A percentile compares a stretch with the other conserved stretches of the same genome.
phyloP scores from a whole-genome alignment of 2,797 vertebrate species.

The Luscinia megarhynchos region DNA sequence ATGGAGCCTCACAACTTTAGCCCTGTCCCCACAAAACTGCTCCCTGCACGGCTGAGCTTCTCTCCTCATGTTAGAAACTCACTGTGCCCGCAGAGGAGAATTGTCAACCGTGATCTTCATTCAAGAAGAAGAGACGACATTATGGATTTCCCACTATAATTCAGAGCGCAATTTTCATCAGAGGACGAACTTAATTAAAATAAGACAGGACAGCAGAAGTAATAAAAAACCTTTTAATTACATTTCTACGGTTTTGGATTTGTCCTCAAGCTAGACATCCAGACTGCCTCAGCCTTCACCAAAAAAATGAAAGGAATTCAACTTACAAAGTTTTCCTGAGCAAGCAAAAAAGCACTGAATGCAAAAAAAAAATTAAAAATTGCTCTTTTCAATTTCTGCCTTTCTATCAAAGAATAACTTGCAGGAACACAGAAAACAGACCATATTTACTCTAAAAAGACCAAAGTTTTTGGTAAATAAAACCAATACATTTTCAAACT shows the following conservation, averaged over 20 bases:
- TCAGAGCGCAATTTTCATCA: conserved; percentile 56
- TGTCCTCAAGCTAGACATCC: conserved; percentile 53
- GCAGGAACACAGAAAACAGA: neutral
- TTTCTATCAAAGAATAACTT: neutral
- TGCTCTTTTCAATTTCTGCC: neutral
- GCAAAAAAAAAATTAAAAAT: neutral
- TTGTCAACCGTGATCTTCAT: conserved; percentile 9
- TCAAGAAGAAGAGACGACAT: neutral
- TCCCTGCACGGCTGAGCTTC: neutral
- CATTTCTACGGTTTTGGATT: conserved; percentile 42
- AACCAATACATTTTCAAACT: neutral
- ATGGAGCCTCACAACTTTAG: neutral
- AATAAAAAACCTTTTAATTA: conserved; percentile 55
- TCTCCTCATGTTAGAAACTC: neutral
- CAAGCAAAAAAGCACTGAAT: neutral
- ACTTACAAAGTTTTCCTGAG: neutral
- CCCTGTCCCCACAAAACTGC: neutral
- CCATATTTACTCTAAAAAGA: neutral
- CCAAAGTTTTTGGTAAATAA: neutral
- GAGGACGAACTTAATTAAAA: conserved; percentile 64
- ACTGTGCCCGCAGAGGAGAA: neutral
- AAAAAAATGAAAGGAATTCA: conserved; percentile 53
- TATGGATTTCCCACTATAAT: conserved; percentile 46
- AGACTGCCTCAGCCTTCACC: conserved; percentile 16
- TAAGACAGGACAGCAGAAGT: conserved; percentile 54